Conservation (phyloP, 2,113 vertebrate species). For the Crotalus tigris region DNA sequence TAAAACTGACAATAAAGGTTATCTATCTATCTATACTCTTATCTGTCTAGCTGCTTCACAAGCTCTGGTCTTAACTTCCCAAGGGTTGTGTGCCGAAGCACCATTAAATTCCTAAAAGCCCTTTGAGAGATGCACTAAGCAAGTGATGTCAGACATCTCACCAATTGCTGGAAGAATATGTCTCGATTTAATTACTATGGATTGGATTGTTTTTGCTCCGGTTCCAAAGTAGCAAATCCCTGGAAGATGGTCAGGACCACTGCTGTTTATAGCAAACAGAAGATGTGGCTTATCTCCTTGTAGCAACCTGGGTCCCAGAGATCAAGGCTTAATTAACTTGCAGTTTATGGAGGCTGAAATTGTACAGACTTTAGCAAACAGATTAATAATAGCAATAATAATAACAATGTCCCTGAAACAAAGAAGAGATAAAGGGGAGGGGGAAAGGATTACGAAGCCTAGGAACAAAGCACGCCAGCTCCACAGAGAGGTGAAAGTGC, state of each 20-base stretch:
- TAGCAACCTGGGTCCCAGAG: constrained; percentile 71
- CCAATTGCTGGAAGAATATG: constrained; percentile 11
- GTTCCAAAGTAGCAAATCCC: constrained; percentile 67
- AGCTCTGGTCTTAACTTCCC: constrained; percentile 44
- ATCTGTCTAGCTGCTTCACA: neutral
- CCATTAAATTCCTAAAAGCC: neutral
- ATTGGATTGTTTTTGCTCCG: constrained; percentile 64
- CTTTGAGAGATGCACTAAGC: constrained; percentile 19
- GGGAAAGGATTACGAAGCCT: constrained; percentile 57
- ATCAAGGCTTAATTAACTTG: constrained; percentile 76
- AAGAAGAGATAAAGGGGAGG: constrained; percentile 39
- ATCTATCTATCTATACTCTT: neutral
- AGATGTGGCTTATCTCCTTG: constrained; percentile 68
- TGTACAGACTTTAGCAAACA: constrained; percentile 55
- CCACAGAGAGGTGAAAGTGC: accelerated
- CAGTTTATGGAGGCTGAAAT: constrained; percentile 61
- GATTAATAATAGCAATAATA: constrained; percentile 24
- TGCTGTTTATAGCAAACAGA: constrained; percentile 62
- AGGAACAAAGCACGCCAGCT: constrained; percentile 22
- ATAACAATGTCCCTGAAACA: neutral
- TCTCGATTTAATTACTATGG: constrained; percentile 53
- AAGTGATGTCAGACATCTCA: constrained; percentile 46
- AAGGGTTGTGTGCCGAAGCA: accelerated
- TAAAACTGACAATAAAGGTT: too few species aligned
- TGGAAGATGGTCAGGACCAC: constrained; percentile 60